phyloP scores from a whole-genome alignment of 1,140 invertebrate genomes.

The Pristionchus pacificus region DNA sequence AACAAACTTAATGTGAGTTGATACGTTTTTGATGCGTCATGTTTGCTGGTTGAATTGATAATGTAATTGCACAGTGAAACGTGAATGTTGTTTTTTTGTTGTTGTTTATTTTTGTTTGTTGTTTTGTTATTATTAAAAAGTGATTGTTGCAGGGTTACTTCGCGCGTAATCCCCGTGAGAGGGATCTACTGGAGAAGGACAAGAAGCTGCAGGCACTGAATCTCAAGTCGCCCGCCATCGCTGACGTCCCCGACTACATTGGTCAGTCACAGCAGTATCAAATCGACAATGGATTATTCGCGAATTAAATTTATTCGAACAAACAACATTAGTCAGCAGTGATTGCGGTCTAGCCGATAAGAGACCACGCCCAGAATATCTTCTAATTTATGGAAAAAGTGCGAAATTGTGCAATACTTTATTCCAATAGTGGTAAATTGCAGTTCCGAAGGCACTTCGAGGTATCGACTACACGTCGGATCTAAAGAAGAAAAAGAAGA shows the following conservation, averaged over 20 bases:
- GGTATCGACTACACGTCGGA: constrained; percentile 40
- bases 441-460: constrained; percentile 48
- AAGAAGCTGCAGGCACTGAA: constrained; percentile 80
- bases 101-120: constrained; percentile 12
- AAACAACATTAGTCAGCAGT: no score
- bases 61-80: no score
- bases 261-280: constrained; percentile 46
- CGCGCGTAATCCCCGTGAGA: constrained; percentile 85
- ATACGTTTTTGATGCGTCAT: no score
- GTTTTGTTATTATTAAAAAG: constrained; percentile 64
- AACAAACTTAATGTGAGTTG: constrained; percentile 74
- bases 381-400: constrained; percentile 20
- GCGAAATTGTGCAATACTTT: not conserved
- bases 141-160: constrained; percentile 95
- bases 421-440: constrained; percentile 13
- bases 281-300: no score
- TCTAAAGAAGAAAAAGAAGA: constrained; percentile 1
- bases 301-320: no score
- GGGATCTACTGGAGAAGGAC: constrained; percentile 82
- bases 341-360: no score
- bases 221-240: constrained; percentile 73
- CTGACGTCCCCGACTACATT: constrained; percentile 90
- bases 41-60: no score
- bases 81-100: constrained; percentile 8
- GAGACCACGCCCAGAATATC: no score